Evolutionary conservation across 30 jellyfish, hydroid and myxozoan genomes (phyloP).

Genomic region (Rhopilema esculentum): DNA sequence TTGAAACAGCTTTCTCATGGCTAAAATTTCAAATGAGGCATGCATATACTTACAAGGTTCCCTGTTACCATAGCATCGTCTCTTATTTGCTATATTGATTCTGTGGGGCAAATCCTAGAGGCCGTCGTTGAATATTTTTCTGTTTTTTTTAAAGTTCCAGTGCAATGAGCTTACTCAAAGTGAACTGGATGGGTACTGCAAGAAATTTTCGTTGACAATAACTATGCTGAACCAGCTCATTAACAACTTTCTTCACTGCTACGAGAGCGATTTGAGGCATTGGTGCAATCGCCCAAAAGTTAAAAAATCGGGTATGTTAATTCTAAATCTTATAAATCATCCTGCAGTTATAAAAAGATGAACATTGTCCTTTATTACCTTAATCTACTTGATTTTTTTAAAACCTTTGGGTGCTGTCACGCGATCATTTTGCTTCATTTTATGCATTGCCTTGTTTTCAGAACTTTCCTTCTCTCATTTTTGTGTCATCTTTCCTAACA

Average conservation of each 20-base stretch:
- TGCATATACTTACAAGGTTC: too few relatives aligned
- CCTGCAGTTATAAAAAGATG: too few relatives aligned
- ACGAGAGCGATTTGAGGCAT: constrained; percentile 66
- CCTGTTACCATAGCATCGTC: too few relatives aligned
- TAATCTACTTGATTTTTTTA: neutral
- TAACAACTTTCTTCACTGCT: constrained; percentile 67
- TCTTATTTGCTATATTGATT: too few relatives aligned
- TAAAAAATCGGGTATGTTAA: constrained; percentile 45
- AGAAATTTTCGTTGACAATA: constrained; percentile 71
- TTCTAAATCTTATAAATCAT: neutral
- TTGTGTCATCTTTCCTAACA: too few relatives aligned
- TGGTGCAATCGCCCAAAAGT: constrained; percentile 83
- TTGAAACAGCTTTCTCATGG: too few relatives aligned
- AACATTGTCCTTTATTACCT: too few relatives aligned
- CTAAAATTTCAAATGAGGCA: too few relatives aligned
- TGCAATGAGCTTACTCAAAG: constrained; percentile 40
- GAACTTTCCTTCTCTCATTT: too few relatives aligned
- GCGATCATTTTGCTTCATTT: too few relatives aligned
- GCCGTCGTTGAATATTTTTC: neutral
- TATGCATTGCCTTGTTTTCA: too few relatives aligned
- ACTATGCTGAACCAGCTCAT: constrained; percentile 75
- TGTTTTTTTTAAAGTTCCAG: constrained; percentile 4
- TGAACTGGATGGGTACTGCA: constrained; percentile 77
- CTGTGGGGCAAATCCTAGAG: neutral
- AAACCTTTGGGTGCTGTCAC: neutral